phyloP scores from a whole-genome alignment of 2,113 vertebrate genomes.

The Menidia beryllina region DNA sequence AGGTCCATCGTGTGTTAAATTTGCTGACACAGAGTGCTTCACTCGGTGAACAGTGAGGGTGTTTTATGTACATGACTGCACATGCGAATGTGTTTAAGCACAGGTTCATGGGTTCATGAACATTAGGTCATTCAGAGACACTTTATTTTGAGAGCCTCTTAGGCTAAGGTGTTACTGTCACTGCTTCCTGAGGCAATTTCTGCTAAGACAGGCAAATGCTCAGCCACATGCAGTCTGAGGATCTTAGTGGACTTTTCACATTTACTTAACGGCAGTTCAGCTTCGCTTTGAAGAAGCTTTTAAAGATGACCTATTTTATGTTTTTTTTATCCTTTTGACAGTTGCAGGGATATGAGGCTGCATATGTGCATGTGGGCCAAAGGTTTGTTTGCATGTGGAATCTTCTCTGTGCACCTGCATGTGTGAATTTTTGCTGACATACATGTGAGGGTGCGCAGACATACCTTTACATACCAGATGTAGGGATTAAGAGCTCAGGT shows the following conservation, averaged over 20 bases:
- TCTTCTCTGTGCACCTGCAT: slow-evolving; percentile 35
- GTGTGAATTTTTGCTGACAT: slow-evolving; percentile 14
- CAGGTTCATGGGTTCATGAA: slow-evolving; percentile 55
- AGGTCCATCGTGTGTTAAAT: not conserved
- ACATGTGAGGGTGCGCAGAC: slow-evolving; percentile 13
- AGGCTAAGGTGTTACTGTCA: slow-evolving; percentile 71
- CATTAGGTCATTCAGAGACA: slow-evolving; percentile 52
- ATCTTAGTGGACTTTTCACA: slow-evolving; percentile 48
- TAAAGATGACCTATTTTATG: slow-evolving; percentile 68
- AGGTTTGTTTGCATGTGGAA: slow-evolving; percentile 39
- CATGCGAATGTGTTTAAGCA: slow-evolving; percentile 35
- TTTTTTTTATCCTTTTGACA: slow-evolving; percentile 54
- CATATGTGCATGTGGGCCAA: slow-evolving; percentile 27
- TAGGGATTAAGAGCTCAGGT: slow-evolving; percentile 61
- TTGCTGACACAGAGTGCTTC: slow-evolving; percentile 5
- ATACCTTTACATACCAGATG: slow-evolving; percentile 41
- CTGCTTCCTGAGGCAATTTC: slow-evolving; percentile 50
- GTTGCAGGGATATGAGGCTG: slow-evolving; percentile 50
- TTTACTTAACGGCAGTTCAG: slow-evolving; percentile 42
- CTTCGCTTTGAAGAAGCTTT: slow-evolving; percentile 51
- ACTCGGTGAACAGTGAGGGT: slow-evolving; percentile 3
- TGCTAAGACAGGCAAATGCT: slow-evolving; percentile 49
- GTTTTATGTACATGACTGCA: slow-evolving; percentile 26
- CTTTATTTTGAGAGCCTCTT: slow-evolving; percentile 72
- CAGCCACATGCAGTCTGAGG: slow-evolving; percentile 49